Evolutionary conservation across 1,140 invertebrate genomes (phyloP), one percentile per base, ranked within the genome.

Genomic region (Panagrolaimus sp.): DNA sequence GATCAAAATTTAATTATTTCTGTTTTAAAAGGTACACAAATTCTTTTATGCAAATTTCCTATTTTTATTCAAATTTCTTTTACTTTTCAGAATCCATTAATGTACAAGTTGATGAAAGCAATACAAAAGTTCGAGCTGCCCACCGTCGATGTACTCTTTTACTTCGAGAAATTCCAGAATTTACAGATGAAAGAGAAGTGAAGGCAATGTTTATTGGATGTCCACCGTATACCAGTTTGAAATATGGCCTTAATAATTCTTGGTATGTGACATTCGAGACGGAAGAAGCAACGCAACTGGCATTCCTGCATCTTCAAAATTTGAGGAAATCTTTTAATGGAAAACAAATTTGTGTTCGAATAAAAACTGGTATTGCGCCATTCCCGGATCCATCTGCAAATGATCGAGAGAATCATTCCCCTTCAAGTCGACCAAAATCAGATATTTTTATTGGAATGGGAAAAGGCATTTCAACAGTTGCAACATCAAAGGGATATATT

Each of bases 241-340:
- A 93, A 85, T 93, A 93, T 88, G 91, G 91, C 73, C 90, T 91
- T 80, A 93, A 93, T 84, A 90, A 89, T 83, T 91, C 89, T 67
- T 95, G 92, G 92, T 95, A 94, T 83, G 89, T 95, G 52, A 92
- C 91, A 63, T 95, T 94, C 85, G 63, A 92, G 82, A 90, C 90
- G 43, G 93, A 95, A 83, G 91, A 93, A 80, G 91, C 93, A 87
- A 92, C 92, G 77, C 91, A 93, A 84, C 87, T 87, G 80, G 93
- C 92, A 66, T 93, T 91, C 78, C 88, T 90, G 78, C 93, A 91
- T 87, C 85, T 95, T 71, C 86, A 92, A 72, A 91, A 93, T 83
- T 90, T 92, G 83, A 90, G 92, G 46, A 87, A 89, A 82, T 90
- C 81, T 14, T 77, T 76, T 21, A 67, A 76, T 52, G 68, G 70